Evolutionary conservation across 2,888 invertebrate genomes (phyloP).

Genomic region (Agonopterix heracliana): DNA sequence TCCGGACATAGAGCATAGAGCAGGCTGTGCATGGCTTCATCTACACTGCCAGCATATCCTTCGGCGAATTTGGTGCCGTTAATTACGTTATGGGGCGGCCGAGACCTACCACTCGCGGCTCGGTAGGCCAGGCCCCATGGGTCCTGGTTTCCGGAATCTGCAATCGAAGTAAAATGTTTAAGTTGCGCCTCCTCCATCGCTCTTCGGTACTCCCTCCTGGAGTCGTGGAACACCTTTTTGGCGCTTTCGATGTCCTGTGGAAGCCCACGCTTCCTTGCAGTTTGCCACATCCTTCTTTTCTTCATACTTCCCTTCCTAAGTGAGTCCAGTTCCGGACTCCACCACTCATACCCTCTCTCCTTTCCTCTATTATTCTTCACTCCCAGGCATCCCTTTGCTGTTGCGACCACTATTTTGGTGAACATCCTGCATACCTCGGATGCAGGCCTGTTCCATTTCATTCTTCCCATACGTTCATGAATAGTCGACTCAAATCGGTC

Average conservation of each 20-base stretch:
- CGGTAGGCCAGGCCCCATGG: conserved; percentile 16
- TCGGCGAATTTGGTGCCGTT: neutral
- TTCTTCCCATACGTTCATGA: neutral
- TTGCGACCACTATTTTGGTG: neutral
- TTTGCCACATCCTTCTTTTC: neutral
- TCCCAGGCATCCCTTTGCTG: neutral
- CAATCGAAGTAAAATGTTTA: conserved; percentile 1
- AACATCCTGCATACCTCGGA: neutral
- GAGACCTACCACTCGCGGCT: conserved; percentile 4
- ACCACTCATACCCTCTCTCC: neutral
- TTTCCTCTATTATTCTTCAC: neutral
- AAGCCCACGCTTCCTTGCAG: too few species aligned
- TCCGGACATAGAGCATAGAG: neutral
- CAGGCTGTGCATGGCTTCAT: neutral
- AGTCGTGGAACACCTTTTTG: neutral
- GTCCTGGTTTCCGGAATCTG: conserved; percentile 12
- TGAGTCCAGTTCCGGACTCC: neutral
- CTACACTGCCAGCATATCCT: neutral
- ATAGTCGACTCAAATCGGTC: neutral
- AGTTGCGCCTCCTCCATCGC: conserved; percentile 9
- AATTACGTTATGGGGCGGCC: conserved; percentile 4
- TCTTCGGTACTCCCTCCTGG: conserved; percentile 3
- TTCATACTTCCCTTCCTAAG: neutral
- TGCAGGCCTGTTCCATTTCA: neutral
- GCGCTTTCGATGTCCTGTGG: too few species aligned